phyloP scores from a whole-genome alignment of 2,888 invertebrate species.

The Leptinotarsa haldemani region DNA sequence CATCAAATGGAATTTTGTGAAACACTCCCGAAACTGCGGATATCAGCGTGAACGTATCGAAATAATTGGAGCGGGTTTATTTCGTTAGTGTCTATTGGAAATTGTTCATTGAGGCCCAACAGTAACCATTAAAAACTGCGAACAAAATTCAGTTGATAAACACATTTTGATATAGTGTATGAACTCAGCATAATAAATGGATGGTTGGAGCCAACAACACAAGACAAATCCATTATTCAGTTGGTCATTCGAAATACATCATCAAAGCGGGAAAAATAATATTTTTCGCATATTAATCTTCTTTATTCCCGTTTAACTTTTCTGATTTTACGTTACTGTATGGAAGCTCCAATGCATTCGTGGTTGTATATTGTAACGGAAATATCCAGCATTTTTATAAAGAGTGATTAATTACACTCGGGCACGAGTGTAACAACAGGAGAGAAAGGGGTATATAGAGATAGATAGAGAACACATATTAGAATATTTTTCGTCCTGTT shows the following conservation, averaged over 20 bases:
- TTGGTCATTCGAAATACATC: not conserved
- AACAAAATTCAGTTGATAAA: conserved; percentile 4
- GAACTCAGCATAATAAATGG: not conserved
- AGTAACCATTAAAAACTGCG: not conserved
- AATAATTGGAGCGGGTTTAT: not conserved
- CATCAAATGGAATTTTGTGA: not conserved
- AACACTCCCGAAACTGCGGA: not conserved
- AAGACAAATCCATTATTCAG: conserved; percentile 2
- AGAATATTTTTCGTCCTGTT: not conserved
- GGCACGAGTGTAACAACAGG: not conserved
- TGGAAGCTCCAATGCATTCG: conserved; percentile 2
- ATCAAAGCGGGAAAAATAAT: not conserved
- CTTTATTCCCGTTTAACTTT: not conserved
- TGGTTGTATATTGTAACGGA: not conserved
- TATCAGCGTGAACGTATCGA: not conserved
- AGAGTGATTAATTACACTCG: not conserved
- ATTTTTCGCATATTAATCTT: conserved; percentile 1
- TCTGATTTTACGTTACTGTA: not conserved
- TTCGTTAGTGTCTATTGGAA: not conserved
- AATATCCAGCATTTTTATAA: not conserved
- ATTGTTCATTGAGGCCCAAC: not conserved
- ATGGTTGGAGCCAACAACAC: not conserved
- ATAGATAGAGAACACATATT: not conserved
- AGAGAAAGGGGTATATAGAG: not conserved
- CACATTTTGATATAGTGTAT: conserved; percentile 5